Conservation (phyloP, 92 coral and sea anemone species). For the Zoanthus gigantus region DNA sequence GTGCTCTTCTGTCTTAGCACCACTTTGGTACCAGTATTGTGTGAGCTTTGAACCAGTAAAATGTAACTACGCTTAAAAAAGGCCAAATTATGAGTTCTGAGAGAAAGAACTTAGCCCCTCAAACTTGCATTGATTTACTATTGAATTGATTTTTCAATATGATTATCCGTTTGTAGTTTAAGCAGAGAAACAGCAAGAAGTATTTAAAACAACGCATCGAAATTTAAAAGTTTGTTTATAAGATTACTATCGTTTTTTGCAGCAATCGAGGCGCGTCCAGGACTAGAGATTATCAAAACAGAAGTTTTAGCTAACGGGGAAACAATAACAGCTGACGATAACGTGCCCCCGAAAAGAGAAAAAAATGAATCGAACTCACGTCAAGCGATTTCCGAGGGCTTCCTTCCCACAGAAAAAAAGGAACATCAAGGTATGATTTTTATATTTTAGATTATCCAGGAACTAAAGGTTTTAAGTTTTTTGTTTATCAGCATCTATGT, state of each 20-base stretch:
- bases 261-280: background rate
- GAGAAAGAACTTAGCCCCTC: background rate
- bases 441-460: background rate
- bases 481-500: constrained; percentile 4
- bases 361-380: constrained; percentile 22
- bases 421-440: constrained; percentile 17
- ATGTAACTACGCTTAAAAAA: background rate
- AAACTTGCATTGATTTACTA: constrained; percentile 42
- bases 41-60: background rate
- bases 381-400: background rate
- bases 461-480: background rate
- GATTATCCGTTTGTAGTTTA: constrained; percentile 1
- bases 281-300: background rate
- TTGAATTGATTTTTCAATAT: constrained; percentile 50
- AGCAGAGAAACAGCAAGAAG: background rate
- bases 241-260: background rate
- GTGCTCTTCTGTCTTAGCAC: background rate
- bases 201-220: background rate
- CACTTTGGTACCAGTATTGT: constrained; percentile 20
- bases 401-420: background rate
- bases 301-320: background rate
- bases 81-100: background rate
- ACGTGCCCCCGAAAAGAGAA: background rate
- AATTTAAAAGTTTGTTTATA: background rate
- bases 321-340: background rate